Conservation (phyloP, 2,888 invertebrate genomes). For the Leucophenga maculata region DNA sequence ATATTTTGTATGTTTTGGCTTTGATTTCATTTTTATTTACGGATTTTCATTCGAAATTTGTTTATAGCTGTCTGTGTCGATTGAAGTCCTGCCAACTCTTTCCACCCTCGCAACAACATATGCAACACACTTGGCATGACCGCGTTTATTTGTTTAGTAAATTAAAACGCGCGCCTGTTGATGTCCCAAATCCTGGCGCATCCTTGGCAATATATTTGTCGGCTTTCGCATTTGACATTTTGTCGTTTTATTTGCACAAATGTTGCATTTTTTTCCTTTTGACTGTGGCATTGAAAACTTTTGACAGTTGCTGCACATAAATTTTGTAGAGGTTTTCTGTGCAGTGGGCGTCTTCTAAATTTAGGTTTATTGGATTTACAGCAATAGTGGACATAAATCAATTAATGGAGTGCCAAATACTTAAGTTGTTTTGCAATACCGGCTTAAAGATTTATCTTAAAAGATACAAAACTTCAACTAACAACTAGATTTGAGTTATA, state of each 20-base stretch:
- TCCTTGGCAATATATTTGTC: background rate
- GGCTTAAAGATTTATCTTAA: background rate
- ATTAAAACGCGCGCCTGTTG: conserved; percentile 22
- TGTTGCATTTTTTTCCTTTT: conserved; percentile 5
- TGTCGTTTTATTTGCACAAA: conserved; percentile 21
- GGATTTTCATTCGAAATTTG: conserved; percentile 24
- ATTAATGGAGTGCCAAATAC: no score
- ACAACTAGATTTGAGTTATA: no score
- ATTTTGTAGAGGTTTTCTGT: conserved; percentile 6
- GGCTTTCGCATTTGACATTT: conserved; percentile 9
- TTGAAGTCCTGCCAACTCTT: background rate
- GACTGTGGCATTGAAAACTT: conserved; percentile 10
- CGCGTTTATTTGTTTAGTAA: conserved; percentile 24
- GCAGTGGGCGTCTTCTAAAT: background rate
- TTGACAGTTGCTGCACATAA: conserved; percentile 18
- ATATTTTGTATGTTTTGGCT: conserved; percentile 20
- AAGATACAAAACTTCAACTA: background rate
- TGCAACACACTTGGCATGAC: background rate
- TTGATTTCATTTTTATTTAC: conserved; percentile 24
- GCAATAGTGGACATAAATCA: no score
- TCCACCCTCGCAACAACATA: background rate
- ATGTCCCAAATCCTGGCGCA: background rate
- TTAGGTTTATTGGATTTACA: conserved; percentile 17
- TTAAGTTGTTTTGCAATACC: no score
- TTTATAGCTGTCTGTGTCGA: conserved; percentile 13